Conservation (phyloP, 2,888 invertebrate species). For the Microchrysa polita region DNA sequence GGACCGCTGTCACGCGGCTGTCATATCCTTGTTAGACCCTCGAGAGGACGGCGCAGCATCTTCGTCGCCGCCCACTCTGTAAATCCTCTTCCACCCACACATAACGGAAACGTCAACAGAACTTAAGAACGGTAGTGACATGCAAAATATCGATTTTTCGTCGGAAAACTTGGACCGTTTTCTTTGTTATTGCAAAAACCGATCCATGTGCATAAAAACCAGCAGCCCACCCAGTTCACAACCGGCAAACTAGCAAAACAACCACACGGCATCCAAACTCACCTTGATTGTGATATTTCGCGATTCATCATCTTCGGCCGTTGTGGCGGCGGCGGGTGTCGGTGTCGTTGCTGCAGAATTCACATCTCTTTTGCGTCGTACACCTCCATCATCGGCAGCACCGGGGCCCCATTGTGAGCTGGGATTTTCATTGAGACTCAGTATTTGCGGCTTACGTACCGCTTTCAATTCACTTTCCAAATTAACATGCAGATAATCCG, state of each 20-base stretch:
- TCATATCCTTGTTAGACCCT: no score
- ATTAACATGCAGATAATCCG: constrained; percentile 48
- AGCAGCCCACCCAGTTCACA: neutral
- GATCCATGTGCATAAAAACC: no score
- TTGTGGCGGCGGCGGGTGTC: no score
- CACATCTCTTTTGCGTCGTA: constrained; percentile 42
- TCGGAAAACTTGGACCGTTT: neutral
- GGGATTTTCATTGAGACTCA: neutral
- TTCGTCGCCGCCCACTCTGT: neutral
- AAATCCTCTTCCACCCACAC: neutral
- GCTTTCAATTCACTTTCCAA: constrained; percentile 41
- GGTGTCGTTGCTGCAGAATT: neutral
- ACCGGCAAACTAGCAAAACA: neutral
- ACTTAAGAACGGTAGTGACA: constrained; percentile 16
- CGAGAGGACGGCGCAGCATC: neutral
- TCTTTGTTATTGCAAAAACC: neutral
- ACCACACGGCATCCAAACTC: no score
- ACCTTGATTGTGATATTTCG: constrained; percentile 42
- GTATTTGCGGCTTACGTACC: constrained; percentile 39
- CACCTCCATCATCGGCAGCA: neutral
- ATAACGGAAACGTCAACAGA: neutral
- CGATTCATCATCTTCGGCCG: constrained; percentile 21
- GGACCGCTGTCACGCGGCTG: no score
- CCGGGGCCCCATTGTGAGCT: neutral
- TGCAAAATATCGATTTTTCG: constrained; percentile 37